phyloP scores from a whole-genome alignment of 1,140 invertebrate genomes.

The Drosophila aff. region DNA sequence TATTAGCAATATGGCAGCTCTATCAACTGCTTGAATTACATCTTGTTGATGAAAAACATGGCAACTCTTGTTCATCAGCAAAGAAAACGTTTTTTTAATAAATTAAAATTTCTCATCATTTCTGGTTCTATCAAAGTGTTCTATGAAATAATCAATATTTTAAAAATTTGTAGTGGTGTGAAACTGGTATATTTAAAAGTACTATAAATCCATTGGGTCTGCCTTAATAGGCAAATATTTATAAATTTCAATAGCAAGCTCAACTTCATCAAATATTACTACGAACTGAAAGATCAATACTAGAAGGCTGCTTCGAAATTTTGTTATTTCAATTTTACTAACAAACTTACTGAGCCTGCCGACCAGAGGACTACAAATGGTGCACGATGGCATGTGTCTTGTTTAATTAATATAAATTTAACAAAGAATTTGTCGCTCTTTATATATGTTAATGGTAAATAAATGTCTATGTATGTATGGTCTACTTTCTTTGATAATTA shows the following conservation, averaged over 20 bases:
- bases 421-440: background rate
- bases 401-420: background rate
- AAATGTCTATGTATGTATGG: no score
- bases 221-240: background rate
- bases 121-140: background rate
- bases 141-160: background rate
- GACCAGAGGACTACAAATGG: no score
- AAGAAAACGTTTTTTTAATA: background rate
- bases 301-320: background rate
- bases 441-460: background rate
- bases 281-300: background rate
- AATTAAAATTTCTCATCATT: accelerated
- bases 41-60: background rate
- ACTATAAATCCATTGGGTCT: background rate
- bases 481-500: background rate
- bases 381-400: background rate
- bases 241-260: no score
- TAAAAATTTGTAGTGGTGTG: no score
- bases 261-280: background rate
- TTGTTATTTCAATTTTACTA: background rate
- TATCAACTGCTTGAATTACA: conserved; percentile 1
- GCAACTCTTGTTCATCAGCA: background rate
- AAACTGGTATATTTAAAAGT: background rate
- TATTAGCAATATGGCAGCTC: background rate
- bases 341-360: background rate